Conservation (phyloP, 2,113 vertebrate species). For the Psammodynastes pulverulentus region DNA sequence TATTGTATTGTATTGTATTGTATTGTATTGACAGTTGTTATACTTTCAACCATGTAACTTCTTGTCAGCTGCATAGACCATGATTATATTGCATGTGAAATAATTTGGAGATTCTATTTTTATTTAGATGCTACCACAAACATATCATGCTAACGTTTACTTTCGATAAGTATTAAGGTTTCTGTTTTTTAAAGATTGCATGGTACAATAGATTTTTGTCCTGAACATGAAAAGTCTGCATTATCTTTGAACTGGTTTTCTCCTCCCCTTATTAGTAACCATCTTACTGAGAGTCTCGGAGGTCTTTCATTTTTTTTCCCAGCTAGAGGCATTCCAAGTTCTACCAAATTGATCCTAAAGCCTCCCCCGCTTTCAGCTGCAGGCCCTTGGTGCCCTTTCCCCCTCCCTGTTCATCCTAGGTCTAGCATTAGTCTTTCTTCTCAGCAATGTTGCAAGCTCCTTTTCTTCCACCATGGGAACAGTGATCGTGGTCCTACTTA, state of each 20-base stretch:
- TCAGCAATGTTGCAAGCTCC: conserved; percentile 59
- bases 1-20: too few species aligned
- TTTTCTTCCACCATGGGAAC: conserved; percentile 55
- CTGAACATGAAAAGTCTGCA: background rate
- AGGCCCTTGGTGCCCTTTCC: conserved; percentile 45
- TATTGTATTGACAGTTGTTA: background rate
- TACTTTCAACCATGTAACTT: background rate
- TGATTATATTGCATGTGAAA: background rate
- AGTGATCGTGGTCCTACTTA: conserved; percentile 64
- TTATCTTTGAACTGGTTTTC: conserved; percentile 2
- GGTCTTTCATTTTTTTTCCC: background rate
- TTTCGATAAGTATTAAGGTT: background rate
- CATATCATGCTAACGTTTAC: background rate
- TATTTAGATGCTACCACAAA: background rate
- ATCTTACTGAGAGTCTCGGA: conserved; percentile 21
- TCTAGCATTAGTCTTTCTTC: conserved; percentile 55
- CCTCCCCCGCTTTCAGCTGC: conserved; percentile 3
- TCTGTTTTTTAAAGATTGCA: background rate
- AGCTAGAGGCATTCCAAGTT: conserved; percentile 39
- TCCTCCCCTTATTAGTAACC: conserved; percentile 40
- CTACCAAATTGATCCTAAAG: conserved; percentile 47
- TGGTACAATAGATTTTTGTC: background rate
- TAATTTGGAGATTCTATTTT: background rate
- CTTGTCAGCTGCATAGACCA: background rate
- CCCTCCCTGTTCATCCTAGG: conserved; percentile 39